Evolutionary conservation across 2,888 invertebrate species (phyloP).

Genomic region (Drosophila parthenogenetica): DNA sequence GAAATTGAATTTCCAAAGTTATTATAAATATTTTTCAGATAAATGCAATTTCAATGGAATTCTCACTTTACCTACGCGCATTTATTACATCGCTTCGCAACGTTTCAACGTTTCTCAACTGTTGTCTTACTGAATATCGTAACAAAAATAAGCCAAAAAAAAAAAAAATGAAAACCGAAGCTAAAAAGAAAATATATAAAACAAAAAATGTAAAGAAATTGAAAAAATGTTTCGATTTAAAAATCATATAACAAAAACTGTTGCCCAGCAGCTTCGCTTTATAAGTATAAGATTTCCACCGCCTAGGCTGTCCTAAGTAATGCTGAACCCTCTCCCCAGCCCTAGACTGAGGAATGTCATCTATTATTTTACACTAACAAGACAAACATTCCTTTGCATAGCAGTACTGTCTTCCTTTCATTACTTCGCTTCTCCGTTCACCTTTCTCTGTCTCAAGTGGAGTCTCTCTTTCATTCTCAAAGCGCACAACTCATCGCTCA

Average conservation of each 20-base stretch:
- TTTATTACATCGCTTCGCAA: conserved; percentile 23
- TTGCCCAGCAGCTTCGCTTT: conserved; percentile 23
- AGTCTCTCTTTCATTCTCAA: background rate
- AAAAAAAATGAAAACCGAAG: no score
- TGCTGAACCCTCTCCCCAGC: background rate
- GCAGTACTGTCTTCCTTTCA: conserved; percentile 48
- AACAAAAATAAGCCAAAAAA: background rate
- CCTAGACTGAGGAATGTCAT: conserved; percentile 19
- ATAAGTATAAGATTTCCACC: conserved; percentile 8
- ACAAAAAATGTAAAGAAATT: background rate
- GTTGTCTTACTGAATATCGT: conserved; percentile 2
- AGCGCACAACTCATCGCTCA: conserved; percentile 39
- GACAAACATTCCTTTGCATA: conserved; percentile 60
- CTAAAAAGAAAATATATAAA: background rate
- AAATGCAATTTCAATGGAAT: conserved; percentile 77
- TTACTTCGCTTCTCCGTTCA: background rate
- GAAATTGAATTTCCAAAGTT: conserved; percentile 79
- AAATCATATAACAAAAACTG: conserved; percentile 46
- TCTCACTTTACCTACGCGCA: conserved; percentile 47
- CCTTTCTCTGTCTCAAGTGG: background rate
- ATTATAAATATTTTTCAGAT: conserved; percentile 74
- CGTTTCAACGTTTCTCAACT: conserved; percentile 6
- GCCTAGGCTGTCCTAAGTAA: conserved; percentile 1
- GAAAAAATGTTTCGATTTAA: conserved; percentile 23
- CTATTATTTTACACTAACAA: conserved; percentile 77